phyloP scores from a whole-genome alignment of 2,113 vertebrate species.

The Vulpes vulpes region DNA sequence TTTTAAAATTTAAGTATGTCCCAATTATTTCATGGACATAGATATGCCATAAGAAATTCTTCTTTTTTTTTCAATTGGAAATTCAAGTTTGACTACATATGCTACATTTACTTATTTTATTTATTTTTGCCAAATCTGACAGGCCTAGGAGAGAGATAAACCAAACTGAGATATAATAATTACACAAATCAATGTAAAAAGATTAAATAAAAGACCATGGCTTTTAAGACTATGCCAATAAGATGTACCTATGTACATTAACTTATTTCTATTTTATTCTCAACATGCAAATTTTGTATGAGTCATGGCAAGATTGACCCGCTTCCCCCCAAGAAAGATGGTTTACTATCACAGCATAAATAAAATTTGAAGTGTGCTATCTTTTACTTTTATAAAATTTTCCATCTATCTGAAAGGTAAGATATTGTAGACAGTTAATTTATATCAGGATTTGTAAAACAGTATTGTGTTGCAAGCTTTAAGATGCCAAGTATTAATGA shows the following conservation, averaged over 20 bases:
- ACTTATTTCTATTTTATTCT: background rate
- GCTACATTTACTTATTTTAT: background rate
- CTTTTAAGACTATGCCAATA: background rate
- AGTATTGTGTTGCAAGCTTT: background rate
- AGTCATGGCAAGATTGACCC: background rate
- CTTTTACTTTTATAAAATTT: background rate
- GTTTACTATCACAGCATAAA: background rate
- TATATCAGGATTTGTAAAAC: background rate
- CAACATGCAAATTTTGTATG: background rate
- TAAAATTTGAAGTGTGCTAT: background rate
- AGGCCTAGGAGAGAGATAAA: background rate
- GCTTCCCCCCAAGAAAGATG: fast-evolving
- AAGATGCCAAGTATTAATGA: background rate
- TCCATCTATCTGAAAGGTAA: background rate
- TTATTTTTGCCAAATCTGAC: background rate
- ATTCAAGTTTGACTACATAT: background rate
- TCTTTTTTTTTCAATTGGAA: background rate
- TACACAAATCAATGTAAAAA: background rate
- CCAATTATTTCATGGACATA: background rate
- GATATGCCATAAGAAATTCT: background rate
- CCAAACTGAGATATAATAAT: background rate
- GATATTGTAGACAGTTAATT: background rate
- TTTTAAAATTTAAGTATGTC: background rate
- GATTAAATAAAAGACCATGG: background rate
- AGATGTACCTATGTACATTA: background rate